phyloP scores from a whole-genome alignment of 1,140 invertebrate species.

The Microplitis mediator region DNA sequence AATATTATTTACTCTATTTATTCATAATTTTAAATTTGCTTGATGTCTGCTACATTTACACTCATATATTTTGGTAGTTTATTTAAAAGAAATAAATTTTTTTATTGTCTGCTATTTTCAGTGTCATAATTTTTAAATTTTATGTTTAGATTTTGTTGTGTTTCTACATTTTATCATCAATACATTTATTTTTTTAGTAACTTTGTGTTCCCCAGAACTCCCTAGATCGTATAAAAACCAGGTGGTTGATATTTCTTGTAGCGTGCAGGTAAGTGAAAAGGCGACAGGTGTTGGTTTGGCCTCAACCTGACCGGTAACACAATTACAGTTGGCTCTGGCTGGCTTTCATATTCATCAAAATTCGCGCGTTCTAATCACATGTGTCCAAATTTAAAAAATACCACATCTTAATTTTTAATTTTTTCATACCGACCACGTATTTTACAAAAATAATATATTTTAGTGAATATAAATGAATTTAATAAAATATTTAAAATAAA shows the following conservation, averaged over 20 bases:
- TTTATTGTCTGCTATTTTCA: background rate
- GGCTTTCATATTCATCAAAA: background rate
- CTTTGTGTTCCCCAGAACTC: background rate
- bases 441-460: no score
- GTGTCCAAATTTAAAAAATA: background rate
- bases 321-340: background rate
- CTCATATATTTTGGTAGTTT: no score
- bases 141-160: no score
- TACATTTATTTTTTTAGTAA: background rate
- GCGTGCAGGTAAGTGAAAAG: constrained; percentile 1
- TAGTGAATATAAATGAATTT: no score
- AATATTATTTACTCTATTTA: no score
- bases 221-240: background rate
- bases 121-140: background rate
- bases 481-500: background rate
- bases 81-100: background rate
- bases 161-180: background rate
- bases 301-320: background rate
- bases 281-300: constrained; percentile 4
- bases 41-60: no score
- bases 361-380: constrained; percentile 10
- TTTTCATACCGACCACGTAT: no score
- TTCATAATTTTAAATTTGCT: no score
- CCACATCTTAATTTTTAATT: no score
- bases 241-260: background rate